Evolutionary conservation across 2,888 invertebrate genomes (phyloP).

Genomic region (Anoplius nigerrimus): DNA sequence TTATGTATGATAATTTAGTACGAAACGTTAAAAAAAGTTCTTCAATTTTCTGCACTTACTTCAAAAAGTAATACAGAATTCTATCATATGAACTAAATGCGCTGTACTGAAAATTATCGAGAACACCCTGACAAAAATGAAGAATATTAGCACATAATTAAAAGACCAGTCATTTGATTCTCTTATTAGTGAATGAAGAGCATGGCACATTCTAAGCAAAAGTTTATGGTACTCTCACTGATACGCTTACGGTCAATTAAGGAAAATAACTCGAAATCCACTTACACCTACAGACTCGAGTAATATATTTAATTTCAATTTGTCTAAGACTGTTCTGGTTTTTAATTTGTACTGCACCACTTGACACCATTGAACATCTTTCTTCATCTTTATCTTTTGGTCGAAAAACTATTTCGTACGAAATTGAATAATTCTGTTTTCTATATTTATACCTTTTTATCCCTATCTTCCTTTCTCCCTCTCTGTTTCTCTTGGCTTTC

Average conservation of each 20-base stretch:
- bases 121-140: too few relatives aligned
- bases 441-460: not conserved
- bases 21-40: too few relatives aligned
- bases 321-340: slow-evolving; percentile 15
- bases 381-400: not conserved
- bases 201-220: too few relatives aligned
- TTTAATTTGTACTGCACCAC: slow-evolving; percentile 42
- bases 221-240: too few relatives aligned
- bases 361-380: slow-evolving; percentile 1
- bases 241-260: too few relatives aligned
- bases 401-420: slow-evolving; percentile 5
- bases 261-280: slow-evolving; percentile 13
- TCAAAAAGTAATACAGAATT: too few relatives aligned
- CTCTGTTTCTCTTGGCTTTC: not conserved
- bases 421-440: slow-evolving; percentile 9
- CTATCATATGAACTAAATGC: too few relatives aligned
- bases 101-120: too few relatives aligned
- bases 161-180: slow-evolving; percentile 37
- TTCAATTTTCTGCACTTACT: too few relatives aligned
- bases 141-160: slow-evolving; percentile 49
- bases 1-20: too few relatives aligned
- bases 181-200: too few relatives aligned
- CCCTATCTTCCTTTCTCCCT: too few relatives aligned
- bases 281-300: slow-evolving; percentile 18
- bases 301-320: slow-evolving; percentile 15